A percentile compares a stretch with the other conserved stretches of the same genome.
These are phyloP conservation scores for Synanthedon myopaeformis DNA, from an alignment of 2,888 invertebrate genomes.

Conservation along the genomic window DNA sequence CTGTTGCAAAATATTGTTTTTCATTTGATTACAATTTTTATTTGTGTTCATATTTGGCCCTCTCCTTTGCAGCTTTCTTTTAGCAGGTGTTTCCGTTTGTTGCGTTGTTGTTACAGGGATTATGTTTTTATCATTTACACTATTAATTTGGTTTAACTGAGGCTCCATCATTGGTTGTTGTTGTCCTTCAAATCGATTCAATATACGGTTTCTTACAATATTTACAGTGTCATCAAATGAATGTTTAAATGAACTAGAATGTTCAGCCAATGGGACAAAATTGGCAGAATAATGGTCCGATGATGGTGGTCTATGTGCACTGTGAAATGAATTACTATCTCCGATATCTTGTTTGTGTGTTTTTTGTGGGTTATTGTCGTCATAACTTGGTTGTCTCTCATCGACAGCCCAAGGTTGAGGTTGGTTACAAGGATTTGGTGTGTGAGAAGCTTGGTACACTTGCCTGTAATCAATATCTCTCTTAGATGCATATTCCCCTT, in stretches of 20 bases:
- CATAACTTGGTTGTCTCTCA: constrained; percentile 20
- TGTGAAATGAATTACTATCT: constrained; percentile 26
- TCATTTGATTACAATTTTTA: constrained; percentile 57
- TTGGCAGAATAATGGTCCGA: constrained; percentile 54
- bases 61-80: constrained; percentile 30
- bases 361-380: constrained; percentile 18
- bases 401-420: constrained; percentile 29
- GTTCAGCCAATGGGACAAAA: constrained; percentile 33
- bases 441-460: constrained; percentile 6
- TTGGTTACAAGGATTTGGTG: constrained; percentile 14
- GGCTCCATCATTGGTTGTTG: constrained; percentile 16
- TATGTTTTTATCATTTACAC: constrained; percentile 7
- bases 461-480: constrained; percentile 50
- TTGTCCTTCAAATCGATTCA: constrained; percentile 43
- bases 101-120: constrained; percentile 13
- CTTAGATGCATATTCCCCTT: constrained; percentile 31
- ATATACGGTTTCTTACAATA: constrained; percentile 43
- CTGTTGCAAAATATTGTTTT: constrained; percentile 60
- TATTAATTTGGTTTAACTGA: constrained; percentile 15
- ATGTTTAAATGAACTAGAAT: constrained; percentile 46
- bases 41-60: constrained; percentile 31
- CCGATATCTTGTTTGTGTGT: constrained; percentile 20
- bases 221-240: constrained; percentile 61
- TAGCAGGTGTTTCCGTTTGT: constrained; percentile 34
- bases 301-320: constrained; percentile 56